Evolutionary conservation across 2,797 vertebrate species (phyloP).

Genomic region (Muscicapa comitata): DNA sequence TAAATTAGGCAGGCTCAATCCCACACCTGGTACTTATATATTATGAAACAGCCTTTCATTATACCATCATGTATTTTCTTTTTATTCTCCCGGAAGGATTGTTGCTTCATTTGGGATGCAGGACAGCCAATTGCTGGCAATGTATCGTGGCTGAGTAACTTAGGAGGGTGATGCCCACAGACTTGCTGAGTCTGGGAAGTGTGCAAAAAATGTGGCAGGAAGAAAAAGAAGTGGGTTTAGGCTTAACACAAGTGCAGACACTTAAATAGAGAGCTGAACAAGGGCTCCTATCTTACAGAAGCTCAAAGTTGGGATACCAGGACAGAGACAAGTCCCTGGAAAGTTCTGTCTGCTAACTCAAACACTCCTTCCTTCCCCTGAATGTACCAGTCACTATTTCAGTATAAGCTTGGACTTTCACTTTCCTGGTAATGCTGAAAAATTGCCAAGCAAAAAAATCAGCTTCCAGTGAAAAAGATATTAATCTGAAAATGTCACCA

Average conservation of each 20-base stretch:
- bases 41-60: slow-evolving; percentile 38
- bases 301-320: not conserved
- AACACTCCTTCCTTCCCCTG: not conserved
- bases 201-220: not conserved
- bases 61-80: rapidly evolving
- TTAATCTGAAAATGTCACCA: not conserved
- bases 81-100: not conserved
- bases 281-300: not conserved
- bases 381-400: not conserved
- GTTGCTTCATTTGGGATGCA: not conserved
- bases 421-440: not conserved
- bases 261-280: not conserved
- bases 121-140: not conserved
- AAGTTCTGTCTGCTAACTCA: not conserved
- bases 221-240: not conserved
- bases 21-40: slow-evolving; percentile 32
- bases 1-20: slow-evolving; percentile 29
- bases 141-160: not conserved
- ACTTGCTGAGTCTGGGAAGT: not conserved
- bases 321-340: not conserved
- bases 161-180: not conserved
- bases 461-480: not conserved
- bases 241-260: not conserved
- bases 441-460: not conserved
- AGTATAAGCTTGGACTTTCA: not conserved